Evolutionary conservation across 2,113 vertebrate species (phyloP).

Genomic region (Perca flavescens): DNA sequence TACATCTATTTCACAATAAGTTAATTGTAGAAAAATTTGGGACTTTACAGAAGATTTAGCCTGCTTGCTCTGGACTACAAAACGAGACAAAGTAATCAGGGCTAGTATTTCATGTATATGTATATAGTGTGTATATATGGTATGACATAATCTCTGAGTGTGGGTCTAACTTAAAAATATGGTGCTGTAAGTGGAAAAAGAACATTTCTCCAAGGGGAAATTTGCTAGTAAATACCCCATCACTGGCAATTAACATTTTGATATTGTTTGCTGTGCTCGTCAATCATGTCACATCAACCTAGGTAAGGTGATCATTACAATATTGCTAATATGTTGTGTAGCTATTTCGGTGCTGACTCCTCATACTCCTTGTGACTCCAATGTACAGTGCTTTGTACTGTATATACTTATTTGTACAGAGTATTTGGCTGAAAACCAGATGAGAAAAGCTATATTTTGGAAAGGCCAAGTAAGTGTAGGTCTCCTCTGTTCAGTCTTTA

Average conservation of each 20-base stretch:
- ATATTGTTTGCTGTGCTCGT: neutral
- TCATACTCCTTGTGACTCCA: neutral
- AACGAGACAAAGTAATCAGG: neutral
- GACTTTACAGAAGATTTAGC: neutral
- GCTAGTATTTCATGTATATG: too few species aligned
- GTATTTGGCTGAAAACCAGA: neutral
- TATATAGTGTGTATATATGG: neutral
- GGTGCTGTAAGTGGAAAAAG: neutral
- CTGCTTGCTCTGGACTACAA: too few species aligned
- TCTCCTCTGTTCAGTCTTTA: conserved; percentile 17
- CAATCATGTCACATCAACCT: neutral
- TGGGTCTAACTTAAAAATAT: neutral
- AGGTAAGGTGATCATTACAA: neutral
- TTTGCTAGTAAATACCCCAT: neutral
- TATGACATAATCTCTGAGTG: neutral
- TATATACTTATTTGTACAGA: neutral
- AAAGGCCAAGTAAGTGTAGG: neutral
- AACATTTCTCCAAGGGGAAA: neutral
- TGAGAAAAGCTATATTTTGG: conserved; percentile 9
- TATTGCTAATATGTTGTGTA: neutral
- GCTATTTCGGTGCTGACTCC: neutral
- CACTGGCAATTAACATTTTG: neutral
- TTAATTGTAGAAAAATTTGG: too few species aligned
- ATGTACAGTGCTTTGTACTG: neutral
- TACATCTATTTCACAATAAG: too few species aligned